Conservation (phyloP, 2,113 vertebrate species). For the Theristicus caerulescens region DNA sequence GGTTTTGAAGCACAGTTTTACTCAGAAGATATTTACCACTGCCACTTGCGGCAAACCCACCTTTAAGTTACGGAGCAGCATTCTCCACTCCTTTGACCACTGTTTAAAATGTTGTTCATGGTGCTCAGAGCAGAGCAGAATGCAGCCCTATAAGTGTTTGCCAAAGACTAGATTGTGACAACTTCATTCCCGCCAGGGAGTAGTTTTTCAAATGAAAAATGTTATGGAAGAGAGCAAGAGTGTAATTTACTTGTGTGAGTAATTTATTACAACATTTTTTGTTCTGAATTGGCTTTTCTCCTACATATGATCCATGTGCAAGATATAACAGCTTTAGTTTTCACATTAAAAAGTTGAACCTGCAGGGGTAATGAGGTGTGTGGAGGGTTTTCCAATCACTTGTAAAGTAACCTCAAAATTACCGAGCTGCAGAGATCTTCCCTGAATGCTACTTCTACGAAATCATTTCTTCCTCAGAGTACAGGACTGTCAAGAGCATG, state of each 20-base stretch:
- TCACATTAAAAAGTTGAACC: neutral
- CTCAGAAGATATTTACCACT: neutral
- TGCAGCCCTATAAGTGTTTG: neutral
- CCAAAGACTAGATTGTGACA: neutral
- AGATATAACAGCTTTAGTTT: neutral
- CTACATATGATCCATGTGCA: neutral
- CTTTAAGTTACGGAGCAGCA: neutral
- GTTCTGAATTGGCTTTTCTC: neutral
- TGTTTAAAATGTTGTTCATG: neutral
- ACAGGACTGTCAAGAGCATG: neutral
- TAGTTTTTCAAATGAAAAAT: neutral
- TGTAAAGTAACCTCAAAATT: neutral
- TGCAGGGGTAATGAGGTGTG: neutral
- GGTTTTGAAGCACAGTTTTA: neutral
- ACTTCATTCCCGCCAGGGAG: accelerated
- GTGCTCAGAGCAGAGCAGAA: neutral
- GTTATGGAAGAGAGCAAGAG: neutral
- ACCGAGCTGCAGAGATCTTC: neutral
- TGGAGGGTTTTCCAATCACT: neutral
- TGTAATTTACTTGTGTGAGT: neutral
- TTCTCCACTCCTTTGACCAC: neutral
- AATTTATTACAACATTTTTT: neutral
- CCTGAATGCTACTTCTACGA: neutral
- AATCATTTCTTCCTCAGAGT: neutral
- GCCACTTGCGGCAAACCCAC: neutral